Base-by-base conservation (phyloP, 2,888 invertebrate genomes). In the Eupeodes latifasciatus region DNA sequence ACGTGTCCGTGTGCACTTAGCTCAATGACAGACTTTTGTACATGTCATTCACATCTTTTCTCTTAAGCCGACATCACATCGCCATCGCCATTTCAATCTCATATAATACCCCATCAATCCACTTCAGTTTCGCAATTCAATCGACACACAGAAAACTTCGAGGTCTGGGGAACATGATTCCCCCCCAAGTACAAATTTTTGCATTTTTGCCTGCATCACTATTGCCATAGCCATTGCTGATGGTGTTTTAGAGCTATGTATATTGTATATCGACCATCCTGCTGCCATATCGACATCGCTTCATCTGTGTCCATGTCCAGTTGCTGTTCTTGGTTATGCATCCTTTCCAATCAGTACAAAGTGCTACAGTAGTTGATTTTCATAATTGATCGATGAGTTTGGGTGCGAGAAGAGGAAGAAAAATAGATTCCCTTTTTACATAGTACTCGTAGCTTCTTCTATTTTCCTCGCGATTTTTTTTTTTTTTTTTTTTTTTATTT, bases 321-420 rank as follows among this genome's bases (percentile, higher is more conserved):
- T 51, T 69, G 40, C 71, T 55, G 44, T 51, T 69, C 53, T 55
- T 55, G 40, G 36, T 55, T 57, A 75, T 67, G 51, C 67, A 72
- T 76, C 51, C 69, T 62, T 72, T 72, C n/a, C 72, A 51, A 62
- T 79, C 82, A 72, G 59, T 47, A 55, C 67, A 78, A 64, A 69
- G 69, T 82, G 79, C 75, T 64, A 59, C 75, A 71, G 74, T 75
- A 71, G 74, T 75, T 71, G 74, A 79, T 78, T 82, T 78, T 79
- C 82, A 86, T 86, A 82, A 86, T 82, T 86, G 82, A 82, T 86
- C 69, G 51, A 71, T 77, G 66, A 81, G 55, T 76, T 75, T 78
- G 64, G 27, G 3, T 51, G 49, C 14, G 40, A 62, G 16, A 27
- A 64, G 19, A 36, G 6, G 79, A 51, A 61, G 57, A 34, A 62